These are phyloP conservation scores for Crypturellus tataupa DNA, from an alignment of 2,797 vertebrate genomes.

Conservation along the genomic window DNA sequence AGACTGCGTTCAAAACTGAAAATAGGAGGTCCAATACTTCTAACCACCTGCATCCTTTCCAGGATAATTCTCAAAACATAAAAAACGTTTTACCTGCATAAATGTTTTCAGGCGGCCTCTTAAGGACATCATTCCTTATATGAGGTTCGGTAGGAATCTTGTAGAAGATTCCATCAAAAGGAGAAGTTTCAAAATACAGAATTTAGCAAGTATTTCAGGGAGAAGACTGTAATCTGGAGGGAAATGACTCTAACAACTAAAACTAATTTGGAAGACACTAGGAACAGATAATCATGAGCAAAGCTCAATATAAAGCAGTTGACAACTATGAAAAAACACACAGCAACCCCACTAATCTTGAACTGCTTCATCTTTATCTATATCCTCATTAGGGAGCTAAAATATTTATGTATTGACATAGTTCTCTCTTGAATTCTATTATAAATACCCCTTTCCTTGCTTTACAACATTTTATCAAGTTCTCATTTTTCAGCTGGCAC, in stretches of 20 bases:
- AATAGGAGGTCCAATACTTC: not conserved
- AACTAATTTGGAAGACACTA: not conserved
- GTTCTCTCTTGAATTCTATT: not conserved
- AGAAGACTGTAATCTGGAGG: not conserved
- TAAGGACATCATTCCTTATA: not conserved
- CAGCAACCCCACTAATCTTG: not conserved
- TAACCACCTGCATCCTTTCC: not conserved
- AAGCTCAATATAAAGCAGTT: not conserved
- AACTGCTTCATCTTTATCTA: not conserved
- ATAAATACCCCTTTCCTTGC: not conserved
- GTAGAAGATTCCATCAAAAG: not conserved
- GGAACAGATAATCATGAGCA: not conserved
- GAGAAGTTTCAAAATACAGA: not conserved
- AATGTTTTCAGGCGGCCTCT: fast-evolving
- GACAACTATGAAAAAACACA: not conserved
- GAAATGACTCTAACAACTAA: not conserved
- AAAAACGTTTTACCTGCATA: not conserved
- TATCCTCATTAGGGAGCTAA: not conserved
- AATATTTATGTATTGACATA: not conserved
- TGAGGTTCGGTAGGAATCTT: not conserved
- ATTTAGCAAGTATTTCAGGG: not conserved
- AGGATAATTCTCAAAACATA: not conserved
- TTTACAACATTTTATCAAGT: not conserved
- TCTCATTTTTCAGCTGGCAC: not conserved
- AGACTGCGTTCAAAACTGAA: not conserved